phyloP scores from a whole-genome alignment of 1,140 invertebrate species.

The Habropoda laboriosa region DNA sequence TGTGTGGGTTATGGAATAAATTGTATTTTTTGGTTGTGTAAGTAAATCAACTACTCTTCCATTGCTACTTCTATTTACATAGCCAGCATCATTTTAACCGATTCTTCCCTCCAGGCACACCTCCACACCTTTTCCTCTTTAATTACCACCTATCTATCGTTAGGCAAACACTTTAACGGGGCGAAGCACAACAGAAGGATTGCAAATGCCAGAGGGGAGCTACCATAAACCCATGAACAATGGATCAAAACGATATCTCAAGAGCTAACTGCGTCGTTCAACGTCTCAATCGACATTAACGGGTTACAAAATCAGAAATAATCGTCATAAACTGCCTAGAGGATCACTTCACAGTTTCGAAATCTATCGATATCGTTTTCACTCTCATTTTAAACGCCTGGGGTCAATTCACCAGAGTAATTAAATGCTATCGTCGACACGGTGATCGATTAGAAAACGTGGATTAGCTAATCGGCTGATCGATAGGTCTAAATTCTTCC shows the following conservation, averaged over 20 bases:
- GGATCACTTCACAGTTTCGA: neutral
- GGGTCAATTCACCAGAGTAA: neutral
- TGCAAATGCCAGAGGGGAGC: neutral
- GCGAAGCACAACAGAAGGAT: neutral
- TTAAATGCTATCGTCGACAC: conserved; percentile 13
- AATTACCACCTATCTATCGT: neutral
- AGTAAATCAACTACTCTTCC: neutral
- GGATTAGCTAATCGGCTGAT: neutral
- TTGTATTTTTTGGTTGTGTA: neutral
- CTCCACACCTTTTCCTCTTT: neutral
- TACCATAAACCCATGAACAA: neutral
- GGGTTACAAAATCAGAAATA: too few relatives aligned
- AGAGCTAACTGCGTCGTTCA: neutral
- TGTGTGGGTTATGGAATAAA: too few relatives aligned
- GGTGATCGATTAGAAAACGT: conserved; percentile 40
- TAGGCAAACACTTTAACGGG: neutral
- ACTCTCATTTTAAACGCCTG: conserved; percentile 17
- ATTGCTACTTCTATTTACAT: neutral
- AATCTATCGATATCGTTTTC: conserved; percentile 27
- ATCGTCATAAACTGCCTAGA: neutral
- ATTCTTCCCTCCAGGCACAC: neutral
- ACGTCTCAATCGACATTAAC: neutral
- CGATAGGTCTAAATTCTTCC: conserved; percentile 12
- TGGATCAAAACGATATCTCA: neutral
- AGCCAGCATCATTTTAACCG: neutral